Evolutionary conservation across 2,888 invertebrate species (phyloP), one percentile per base, ranked within the genome.

Genomic region (Prosapia bicincta): DNA sequence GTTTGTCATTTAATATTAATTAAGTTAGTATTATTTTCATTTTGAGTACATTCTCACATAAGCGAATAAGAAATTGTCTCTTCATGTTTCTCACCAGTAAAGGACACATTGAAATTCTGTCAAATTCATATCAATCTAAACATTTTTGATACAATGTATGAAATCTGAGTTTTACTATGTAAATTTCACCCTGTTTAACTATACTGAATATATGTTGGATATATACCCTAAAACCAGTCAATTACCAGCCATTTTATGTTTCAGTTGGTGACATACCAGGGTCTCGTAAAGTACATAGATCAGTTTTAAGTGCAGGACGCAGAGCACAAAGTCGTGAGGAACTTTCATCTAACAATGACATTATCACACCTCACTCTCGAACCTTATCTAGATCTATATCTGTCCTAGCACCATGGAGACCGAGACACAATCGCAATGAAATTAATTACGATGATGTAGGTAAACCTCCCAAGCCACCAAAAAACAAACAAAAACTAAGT

Each of bases 331-430:
- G 94, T 30, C 88, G 93, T 25, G 94, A 94, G 82, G 94, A 94
- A 84, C 87, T 94, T 15, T 89, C 91, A 15, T 91, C 90, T 1
- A 88, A 89, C 79, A 86, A 88, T 82, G 89, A 81, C 85, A 89
- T 3, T 30, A 83, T 88, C 78, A 87, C 87, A 78, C 86, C 88
- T 15, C 91, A 93, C 84, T 90, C 91, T 70, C 89, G 90, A 80
- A 93, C 91, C 67, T 90, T 94, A 26, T 93, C 94, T 13, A 83
- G 87, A 72, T 94, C 93, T 78, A 93, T 95, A 81, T 94, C 94
- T 3, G 91, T 95, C 80, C 88, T 94, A 82, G 93, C 95, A 0
- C 95, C 95, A 3, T 95, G 94, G 94, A 91, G 91, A 77, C 94
- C 95, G 1, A 89, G 90, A 79, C 91, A 92, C 82, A 88, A 90